These are phyloP conservation scores for Synergus umbraculus DNA, from an alignment of 2,888 invertebrate genomes.

Conservation along the genomic window DNA sequence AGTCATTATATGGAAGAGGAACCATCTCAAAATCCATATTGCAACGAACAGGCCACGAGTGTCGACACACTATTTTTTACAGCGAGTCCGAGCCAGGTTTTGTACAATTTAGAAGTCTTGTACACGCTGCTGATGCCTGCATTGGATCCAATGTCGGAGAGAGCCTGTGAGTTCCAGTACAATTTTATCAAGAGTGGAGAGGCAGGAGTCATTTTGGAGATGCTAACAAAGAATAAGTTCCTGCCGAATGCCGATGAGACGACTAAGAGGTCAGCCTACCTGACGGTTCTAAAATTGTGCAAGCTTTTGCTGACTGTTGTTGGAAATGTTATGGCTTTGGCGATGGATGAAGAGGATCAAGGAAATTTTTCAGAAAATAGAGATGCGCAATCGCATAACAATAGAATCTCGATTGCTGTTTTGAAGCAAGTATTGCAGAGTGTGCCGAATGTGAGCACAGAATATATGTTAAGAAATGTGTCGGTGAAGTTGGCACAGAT, in stretches of 20 bases:
- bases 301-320: slow-evolving; percentile 93
- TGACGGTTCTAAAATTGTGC: slow-evolving; percentile 91
- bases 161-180: slow-evolving; percentile 84
- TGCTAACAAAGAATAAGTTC: slow-evolving; percentile 92
- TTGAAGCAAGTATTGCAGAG: slow-evolving; percentile 91
- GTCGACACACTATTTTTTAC: slow-evolving; percentile 85
- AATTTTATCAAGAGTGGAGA: slow-evolving; percentile 84
- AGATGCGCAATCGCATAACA: slow-evolving; percentile 68
- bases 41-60: slow-evolving; percentile 74
- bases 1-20: slow-evolving; percentile 74
- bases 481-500: slow-evolving; percentile 90
- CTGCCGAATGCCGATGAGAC: slow-evolving; percentile 88
- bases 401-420: slow-evolving; percentile 78
- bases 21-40: slow-evolving; percentile 61
- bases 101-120: slow-evolving; percentile 88
- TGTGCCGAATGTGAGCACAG: slow-evolving; percentile 90
- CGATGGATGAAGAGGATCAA: slow-evolving; percentile 79
- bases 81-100: slow-evolving; percentile 85
- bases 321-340: slow-evolving; percentile 86
- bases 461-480: slow-evolving; percentile 90
- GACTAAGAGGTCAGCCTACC: slow-evolving; percentile 90
- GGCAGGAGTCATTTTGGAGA: slow-evolving; percentile 85
- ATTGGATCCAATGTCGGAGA: slow-evolving; percentile 87
- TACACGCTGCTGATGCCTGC: slow-evolving; percentile 96
- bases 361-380: slow-evolving; percentile 77